Evolutionary conservation across 1,140 invertebrate species (phyloP), one percentile per base, ranked within the genome.

Genomic region (Telenomus remus): DNA sequence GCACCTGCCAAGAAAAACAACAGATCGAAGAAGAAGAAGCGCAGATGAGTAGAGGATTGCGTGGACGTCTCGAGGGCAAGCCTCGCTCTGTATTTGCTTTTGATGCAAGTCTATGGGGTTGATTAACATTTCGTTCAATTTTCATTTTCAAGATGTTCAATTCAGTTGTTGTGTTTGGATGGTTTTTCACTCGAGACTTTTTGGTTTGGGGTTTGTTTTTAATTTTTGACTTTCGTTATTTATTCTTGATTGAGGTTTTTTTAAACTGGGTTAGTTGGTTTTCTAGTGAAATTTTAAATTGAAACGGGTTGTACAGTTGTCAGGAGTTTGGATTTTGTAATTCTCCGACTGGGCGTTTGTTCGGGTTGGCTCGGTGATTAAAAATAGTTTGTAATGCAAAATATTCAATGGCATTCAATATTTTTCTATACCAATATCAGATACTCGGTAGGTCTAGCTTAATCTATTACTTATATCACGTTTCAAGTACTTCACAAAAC

Each of bases 1-100:
- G 44, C 51, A 12, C 63, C 72, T 1, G 82, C 60, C 68, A 90
- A 81, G 82, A 89, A 85, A 84, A 84, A 73, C 80, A 87, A 44
- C 79, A 84, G 81, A 82, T 88, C 82, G 51, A 89, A 83, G 64
- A 89, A 86, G 74, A 89, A 85, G 81, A 86, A 77, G 79, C 88
- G 68, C 72, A 89, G 82, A 89, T 89, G 85, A 89, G 82, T 87
- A 82, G 84, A 88, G 85, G 85, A 87, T 79, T 87, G 87, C 78
- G 82, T 88, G 82, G 85, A 88, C 76, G 85, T 88, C 79, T 86
- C 84, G 68, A 82, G 82, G 76, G 87, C 87, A 66, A 86, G 87
- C 75, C 85, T 88, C 78, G 86, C 85, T 71, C 84, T 88, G 19
- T 87, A 87, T 48, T 85, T 87, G 73, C 79, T 88, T 19, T 72